Evolutionary conservation across 2,888 invertebrate genomes (phyloP).

Genomic region (Apamea crenata): DNA sequence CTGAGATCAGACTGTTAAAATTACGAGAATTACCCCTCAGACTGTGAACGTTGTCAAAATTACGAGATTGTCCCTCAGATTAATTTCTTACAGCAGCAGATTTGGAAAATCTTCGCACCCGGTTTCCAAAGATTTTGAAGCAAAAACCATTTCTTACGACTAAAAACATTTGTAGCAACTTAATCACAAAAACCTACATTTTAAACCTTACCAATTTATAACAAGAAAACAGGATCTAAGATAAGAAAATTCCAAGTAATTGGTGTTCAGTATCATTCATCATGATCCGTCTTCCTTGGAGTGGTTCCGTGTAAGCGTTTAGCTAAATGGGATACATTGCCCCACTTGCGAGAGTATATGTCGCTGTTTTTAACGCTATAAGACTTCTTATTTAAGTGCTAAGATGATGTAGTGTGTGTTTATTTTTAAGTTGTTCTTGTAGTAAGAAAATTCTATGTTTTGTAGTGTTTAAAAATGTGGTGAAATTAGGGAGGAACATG

Average conservation of each 20-base stretch:
- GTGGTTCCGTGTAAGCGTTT: constrained; percentile 66
- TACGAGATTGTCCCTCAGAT: background rate
- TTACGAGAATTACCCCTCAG: background rate
- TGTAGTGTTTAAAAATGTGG: background rate
- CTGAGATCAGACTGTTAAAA: background rate
- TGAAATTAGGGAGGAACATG: background rate
- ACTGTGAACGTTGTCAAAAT: background rate
- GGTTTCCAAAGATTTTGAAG: background rate
- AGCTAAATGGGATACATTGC: constrained; percentile 70
- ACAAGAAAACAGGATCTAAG: constrained; percentile 45
- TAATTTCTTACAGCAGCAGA: background rate
- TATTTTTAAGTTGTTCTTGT: constrained; percentile 31
- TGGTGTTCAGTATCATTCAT: constrained; percentile 68
- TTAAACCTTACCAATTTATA: constrained; percentile 47
- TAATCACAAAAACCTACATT: constrained; percentile 32
- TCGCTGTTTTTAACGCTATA: constrained; percentile 59
- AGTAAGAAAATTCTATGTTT: constrained; percentile 15
- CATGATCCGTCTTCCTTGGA: constrained; percentile 72
- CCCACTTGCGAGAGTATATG: constrained; percentile 58
- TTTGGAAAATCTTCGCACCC: background rate
- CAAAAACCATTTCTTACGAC: constrained; percentile 3
- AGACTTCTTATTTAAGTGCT: constrained; percentile 46
- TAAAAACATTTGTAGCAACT: background rate
- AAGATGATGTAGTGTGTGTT: constrained; percentile 53
- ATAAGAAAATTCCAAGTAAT: constrained; percentile 70